phyloP scores from a whole-genome alignment of 2,888 invertebrate genomes.

The Drosophila paranaensis region DNA sequence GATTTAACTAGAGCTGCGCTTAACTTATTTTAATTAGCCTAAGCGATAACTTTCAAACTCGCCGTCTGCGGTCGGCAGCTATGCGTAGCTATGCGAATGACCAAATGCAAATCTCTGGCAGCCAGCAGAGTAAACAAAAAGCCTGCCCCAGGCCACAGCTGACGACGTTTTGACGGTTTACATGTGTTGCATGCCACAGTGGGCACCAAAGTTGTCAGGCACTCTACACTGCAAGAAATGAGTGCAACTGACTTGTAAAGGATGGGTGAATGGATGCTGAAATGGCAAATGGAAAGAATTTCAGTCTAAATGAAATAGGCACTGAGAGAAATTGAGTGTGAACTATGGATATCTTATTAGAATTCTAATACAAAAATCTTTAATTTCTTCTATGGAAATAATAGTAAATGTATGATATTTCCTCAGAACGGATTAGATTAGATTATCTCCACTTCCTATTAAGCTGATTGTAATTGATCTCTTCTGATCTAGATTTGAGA shows the following conservation, averaged over 20 bases:
- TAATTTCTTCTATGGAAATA: no score
- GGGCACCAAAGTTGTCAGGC: not conserved
- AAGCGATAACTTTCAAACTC: constrained; percentile 61
- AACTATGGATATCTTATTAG: no score
- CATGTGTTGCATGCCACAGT: constrained; percentile 59
- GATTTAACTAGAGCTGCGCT: constrained; percentile 29
- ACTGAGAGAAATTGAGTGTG: not conserved
- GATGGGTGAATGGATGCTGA: not conserved
- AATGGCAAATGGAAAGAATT: not conserved
- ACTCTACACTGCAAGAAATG: constrained; percentile 5
- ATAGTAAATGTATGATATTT: no score
- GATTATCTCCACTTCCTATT: no score
- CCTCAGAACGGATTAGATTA: no score
- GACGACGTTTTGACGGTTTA: constrained; percentile 57
- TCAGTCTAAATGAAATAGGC: not conserved
- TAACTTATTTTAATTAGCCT: constrained; percentile 67
- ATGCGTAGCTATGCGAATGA: constrained; percentile 54
- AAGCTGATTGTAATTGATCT: not conserved
- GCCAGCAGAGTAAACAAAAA: constrained; percentile 6
- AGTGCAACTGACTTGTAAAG: not conserved
- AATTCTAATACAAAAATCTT: no score
- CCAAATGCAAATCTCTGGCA: constrained; percentile 44
- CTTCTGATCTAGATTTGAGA: not conserved
- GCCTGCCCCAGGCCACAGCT: constrained; percentile 22
- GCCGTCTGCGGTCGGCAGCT: constrained; percentile 31